Conservation (phyloP, 1,140 invertebrate genomes). For the Aphelinus atriplicis region DNA sequence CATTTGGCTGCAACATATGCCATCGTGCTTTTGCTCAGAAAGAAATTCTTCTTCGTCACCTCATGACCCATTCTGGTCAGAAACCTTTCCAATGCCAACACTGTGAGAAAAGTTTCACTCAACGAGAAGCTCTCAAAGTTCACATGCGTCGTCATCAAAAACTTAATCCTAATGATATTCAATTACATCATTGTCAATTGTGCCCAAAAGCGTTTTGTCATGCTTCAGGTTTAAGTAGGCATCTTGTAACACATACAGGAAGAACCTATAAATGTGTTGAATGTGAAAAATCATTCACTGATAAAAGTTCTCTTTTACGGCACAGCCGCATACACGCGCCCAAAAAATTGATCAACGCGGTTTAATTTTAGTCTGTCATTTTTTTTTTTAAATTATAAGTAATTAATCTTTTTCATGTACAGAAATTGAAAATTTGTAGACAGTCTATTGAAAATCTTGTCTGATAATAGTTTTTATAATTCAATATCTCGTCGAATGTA, state of each 20-base stretch:
- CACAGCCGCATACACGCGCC: constrained; percentile 69
- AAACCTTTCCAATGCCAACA: constrained; percentile 83
- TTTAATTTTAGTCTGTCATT: constrained; percentile 22
- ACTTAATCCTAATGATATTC: constrained; percentile 68
- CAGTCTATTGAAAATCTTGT: too few relatives aligned
- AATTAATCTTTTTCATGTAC: too few relatives aligned
- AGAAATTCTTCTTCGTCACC: constrained; percentile 83
- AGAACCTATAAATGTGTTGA: constrained; percentile 73
- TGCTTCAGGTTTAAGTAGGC: constrained; percentile 75
- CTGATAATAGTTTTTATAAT: too few relatives aligned
- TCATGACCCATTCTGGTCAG: constrained; percentile 85
- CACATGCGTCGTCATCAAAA: constrained; percentile 73
- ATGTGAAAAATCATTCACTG: constrained; percentile 76
- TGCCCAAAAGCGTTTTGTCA: constrained; percentile 78
- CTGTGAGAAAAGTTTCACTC: constrained; percentile 80
- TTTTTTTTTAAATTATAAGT: too few relatives aligned
- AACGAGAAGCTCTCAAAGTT: constrained; percentile 72
- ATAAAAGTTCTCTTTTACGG: constrained; percentile 75
- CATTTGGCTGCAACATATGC: constrained; percentile 79
- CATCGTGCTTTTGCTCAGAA: constrained; percentile 79
- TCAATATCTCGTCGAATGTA: too few relatives aligned
- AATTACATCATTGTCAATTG: constrained; percentile 73
- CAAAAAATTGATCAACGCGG: constrained; percentile 49
- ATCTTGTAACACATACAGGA: constrained; percentile 76
- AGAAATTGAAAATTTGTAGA: too few relatives aligned